These are phyloP conservation scores for Eilema sororculum DNA, from an alignment of 2,888 invertebrate genomes.

Conservation along the genomic window DNA sequence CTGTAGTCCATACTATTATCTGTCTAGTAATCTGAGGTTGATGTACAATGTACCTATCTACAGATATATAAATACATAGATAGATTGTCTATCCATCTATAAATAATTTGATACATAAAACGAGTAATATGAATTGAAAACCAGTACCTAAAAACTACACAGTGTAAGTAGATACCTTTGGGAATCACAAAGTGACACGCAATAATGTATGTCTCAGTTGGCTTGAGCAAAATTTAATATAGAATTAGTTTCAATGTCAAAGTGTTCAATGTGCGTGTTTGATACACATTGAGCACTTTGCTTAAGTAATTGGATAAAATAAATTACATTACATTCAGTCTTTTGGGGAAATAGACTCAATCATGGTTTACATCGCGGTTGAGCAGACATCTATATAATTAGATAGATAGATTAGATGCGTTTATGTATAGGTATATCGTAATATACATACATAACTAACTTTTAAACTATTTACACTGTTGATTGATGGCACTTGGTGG, in stretches of 20 bases:
- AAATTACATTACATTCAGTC: constrained; percentile 8
- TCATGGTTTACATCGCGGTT: not conserved
- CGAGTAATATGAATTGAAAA: constrained; percentile 1
- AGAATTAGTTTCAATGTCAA: not conserved
- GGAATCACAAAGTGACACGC: not conserved
- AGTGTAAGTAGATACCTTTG: not conserved
- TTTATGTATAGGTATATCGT: not conserved
- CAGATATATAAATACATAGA: too few relatives aligned
- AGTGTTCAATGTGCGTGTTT: constrained; percentile 6
- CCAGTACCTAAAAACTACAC: not conserved
- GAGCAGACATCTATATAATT: not conserved
- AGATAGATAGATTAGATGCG: not conserved
- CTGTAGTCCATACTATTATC: too few relatives aligned
- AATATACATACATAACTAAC: too few relatives aligned
- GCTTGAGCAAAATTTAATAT: not conserved
- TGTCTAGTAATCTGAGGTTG: too few relatives aligned
- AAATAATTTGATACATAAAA: too few relatives aligned
- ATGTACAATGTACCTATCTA: too few relatives aligned
- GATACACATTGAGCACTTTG: not conserved
- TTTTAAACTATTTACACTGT: too few relatives aligned
- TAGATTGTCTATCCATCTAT: too few relatives aligned
- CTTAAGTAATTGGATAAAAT: constrained; percentile 8
- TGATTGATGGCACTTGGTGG: too few relatives aligned
- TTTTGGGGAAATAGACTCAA: not conserved
- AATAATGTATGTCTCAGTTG: constrained; percentile 2